Percentiles rank a stretch among this genome's conserved stretches.
phyloP scores from a whole-genome alignment of 2,797 vertebrate species.

The Microctenopoma stevenorrisi region DNA sequence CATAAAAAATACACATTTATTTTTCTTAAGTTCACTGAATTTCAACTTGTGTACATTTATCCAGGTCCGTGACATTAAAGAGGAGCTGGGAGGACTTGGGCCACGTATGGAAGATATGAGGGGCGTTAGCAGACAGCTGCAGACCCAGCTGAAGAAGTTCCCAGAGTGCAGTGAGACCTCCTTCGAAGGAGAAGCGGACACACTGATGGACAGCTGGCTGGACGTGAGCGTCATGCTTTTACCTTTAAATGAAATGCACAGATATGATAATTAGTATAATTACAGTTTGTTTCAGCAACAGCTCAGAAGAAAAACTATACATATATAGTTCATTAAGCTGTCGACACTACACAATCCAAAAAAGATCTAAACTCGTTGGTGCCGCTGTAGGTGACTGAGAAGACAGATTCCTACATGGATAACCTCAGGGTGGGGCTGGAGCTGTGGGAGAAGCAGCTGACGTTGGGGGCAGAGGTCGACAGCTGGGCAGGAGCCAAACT shows the following conservation, averaged over 20 bases:
- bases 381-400: slow-evolving; percentile 89
- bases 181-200: slow-evolving; percentile 90
- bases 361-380: neutral
- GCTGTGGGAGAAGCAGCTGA: slow-evolving; percentile 93
- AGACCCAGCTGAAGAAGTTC: slow-evolving; percentile 92
- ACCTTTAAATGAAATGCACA: neutral
- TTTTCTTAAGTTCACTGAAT: neutral
- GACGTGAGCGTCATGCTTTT: slow-evolving; percentile 85
- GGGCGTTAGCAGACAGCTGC: slow-evolving; percentile 89
- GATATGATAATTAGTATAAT: neutral
- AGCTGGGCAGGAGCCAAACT: slow-evolving; percentile 85
- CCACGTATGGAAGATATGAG: slow-evolving; percentile 89
- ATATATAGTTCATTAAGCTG: neutral
- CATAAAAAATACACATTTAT: too few species aligned
- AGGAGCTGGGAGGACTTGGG: slow-evolving; percentile 85
- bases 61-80: slow-evolving; percentile 88
- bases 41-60: slow-evolving; percentile 11
- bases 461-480: slow-evolving; percentile 84
- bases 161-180: slow-evolving; percentile 88
- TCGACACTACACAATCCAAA: too few species aligned
- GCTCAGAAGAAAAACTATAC: neutral
- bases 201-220: slow-evolving; percentile 94
- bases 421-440: slow-evolving; percentile 89
- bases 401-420: slow-evolving; percentile 89
- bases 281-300: neutral